A percentile compares a stretch with the other conserved stretches of the same genome.
Evolutionary conservation across 2,888 invertebrate genomes (phyloP).

Genomic region (Acrobasis suavella): DNA sequence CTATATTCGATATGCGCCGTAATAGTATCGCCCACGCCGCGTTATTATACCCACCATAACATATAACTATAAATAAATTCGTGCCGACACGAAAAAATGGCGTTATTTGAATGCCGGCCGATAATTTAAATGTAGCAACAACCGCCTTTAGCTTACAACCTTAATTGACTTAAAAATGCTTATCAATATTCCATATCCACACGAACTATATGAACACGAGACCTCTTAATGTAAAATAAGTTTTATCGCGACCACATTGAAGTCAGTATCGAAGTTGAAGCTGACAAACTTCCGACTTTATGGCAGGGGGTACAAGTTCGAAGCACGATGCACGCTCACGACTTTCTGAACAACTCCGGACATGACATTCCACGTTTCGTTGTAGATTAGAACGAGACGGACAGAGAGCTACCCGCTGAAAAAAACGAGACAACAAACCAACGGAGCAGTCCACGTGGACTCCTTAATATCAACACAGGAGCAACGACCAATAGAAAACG

Average conservation of each 20-base stretch:
- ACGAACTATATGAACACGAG: conserved; percentile 43
- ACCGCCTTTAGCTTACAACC: conserved; percentile 83
- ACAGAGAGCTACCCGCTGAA: conserved; percentile 71
- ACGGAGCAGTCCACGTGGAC: conserved; percentile 80
- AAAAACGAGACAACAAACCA: conserved; percentile 80
- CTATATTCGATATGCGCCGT: conserved; percentile 50
- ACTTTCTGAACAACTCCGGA: conserved; percentile 83
- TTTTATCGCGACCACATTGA: conserved; percentile 39
- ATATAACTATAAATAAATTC: conserved; percentile 78
- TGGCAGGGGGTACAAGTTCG: conserved; percentile 56
- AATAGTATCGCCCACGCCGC: conserved; percentile 63
- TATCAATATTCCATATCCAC: conserved; percentile 66
- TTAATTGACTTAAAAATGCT: conserved; percentile 83
- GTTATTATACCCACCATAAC: conserved; percentile 68
- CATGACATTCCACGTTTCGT: conserved; percentile 83
- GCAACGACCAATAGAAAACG: conserved; percentile 82
- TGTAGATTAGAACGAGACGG: conserved; percentile 81
- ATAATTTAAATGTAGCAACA: conserved; percentile 83
- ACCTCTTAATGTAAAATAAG: conserved; percentile 39
- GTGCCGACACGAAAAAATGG: conserved; percentile 82
- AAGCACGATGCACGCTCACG: conserved; percentile 83
- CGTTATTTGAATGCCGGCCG: conserved; percentile 82
- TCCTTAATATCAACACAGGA: conserved; percentile 81
- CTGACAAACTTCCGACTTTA: conserved; percentile 56
- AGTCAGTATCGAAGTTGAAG: conserved; percentile 40